Evolutionary conservation across 2,888 invertebrate species (phyloP).

Genomic region (Dendrolimus pini): DNA sequence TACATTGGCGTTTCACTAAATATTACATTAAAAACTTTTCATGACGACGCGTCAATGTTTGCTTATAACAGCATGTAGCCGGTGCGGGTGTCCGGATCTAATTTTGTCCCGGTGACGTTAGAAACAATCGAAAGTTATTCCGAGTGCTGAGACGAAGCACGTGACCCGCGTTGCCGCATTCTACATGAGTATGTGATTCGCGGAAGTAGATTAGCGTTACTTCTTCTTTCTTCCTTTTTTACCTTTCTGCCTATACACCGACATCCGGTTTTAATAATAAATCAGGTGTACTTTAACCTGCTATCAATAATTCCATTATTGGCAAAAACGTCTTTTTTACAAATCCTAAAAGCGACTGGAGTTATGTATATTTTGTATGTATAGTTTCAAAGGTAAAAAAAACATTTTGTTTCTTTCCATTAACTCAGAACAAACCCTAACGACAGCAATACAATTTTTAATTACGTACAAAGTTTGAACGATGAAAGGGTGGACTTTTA

Average conservation of each 20-base stretch:
- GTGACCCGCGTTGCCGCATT: conserved; percentile 56
- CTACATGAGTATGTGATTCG: conserved; percentile 42
- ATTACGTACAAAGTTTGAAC: no score
- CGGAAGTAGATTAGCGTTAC: conserved; percentile 36
- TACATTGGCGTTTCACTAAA: conserved; percentile 6
- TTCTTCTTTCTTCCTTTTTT: conserved; percentile 11
- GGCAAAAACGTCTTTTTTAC: no score
- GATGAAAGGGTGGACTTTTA: no score
- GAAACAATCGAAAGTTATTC: conserved; percentile 72
- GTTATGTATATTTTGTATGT: no score
- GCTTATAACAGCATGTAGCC: conserved; percentile 22
- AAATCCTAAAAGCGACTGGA: no score
- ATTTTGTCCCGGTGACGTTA: conserved; percentile 60
- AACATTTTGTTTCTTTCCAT: no score
- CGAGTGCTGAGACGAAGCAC: conserved; percentile 56
- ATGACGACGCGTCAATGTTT: conserved; percentile 25
- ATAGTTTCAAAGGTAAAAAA: no score
- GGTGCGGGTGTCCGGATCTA: conserved; percentile 47
- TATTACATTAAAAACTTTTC: background rate
- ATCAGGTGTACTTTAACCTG: no score
- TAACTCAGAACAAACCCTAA: no score
- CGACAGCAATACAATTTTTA: no score
- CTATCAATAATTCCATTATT: no score
- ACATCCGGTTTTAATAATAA: no score
- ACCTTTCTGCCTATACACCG: background rate